Evolutionary conservation across 1,140 invertebrate species (phyloP).

Genomic region (Drosophila prosaltans): DNA sequence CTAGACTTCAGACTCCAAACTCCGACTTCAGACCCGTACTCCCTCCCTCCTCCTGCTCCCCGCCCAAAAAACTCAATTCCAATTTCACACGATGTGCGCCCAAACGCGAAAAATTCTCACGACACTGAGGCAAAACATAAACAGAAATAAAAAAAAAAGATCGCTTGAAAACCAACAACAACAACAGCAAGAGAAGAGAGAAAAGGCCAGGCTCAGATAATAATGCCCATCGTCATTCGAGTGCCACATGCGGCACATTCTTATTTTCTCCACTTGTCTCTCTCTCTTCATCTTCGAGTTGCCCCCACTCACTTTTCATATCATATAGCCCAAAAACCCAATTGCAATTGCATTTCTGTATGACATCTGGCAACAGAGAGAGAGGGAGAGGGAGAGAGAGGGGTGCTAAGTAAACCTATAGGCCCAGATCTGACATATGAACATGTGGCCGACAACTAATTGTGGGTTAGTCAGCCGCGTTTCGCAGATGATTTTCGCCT

Average conservation of each 20-base stretch:
- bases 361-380: conserved; percentile 27
- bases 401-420: background rate
- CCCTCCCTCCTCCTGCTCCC: background rate
- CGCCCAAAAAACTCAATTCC: conserved; percentile 34
- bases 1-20: no score
- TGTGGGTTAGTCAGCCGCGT: conserved; percentile 74
- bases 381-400: background rate
- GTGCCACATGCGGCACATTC: conserved; percentile 58
- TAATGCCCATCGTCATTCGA: conserved; percentile 14
- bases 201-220: conserved; percentile 40
- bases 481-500: conserved; percentile 23
- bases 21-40: no score
- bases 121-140: conserved; percentile 65
- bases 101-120: conserved; percentile 78
- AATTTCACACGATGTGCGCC: conserved; percentile 75
- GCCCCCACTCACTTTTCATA: conserved; percentile 59
- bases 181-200: conserved; percentile 22
- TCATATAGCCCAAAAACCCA: conserved; percentile 50
- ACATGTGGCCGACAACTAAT: conserved; percentile 61
- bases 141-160: conserved; percentile 13
- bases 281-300: conserved; percentile 23
- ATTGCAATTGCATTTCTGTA: conserved; percentile 44
- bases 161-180: background rate
- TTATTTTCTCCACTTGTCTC: conserved; percentile 8
- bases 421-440: conserved; percentile 10